Percentiles rank a stretch among this genome's conserved stretches.
phyloP scores from a whole-genome alignment of 1,140 invertebrate species.

The Chrysoperla carnea region DNA sequence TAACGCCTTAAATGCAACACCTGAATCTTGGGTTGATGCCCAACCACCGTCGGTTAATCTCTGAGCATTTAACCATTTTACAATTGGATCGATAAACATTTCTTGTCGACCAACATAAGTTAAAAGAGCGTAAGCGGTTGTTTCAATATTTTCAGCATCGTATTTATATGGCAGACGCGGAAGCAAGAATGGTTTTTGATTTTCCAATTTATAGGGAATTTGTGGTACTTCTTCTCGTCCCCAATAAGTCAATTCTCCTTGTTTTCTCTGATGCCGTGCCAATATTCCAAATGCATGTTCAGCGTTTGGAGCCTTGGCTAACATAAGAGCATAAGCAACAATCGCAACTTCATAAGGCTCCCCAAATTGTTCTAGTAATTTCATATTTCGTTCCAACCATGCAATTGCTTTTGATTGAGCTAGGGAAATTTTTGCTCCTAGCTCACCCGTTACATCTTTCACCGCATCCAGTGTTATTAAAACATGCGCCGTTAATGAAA shows the following conservation, averaged over 20 bases:
- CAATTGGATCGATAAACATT: constrained; percentile 62
- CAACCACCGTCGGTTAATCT: constrained; percentile 82
- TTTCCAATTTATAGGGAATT: constrained; percentile 69
- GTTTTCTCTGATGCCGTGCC: constrained; percentile 36
- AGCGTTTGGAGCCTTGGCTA: constrained; percentile 57
- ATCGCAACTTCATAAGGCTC: constrained; percentile 73
- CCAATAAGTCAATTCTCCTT: constrained; percentile 74
- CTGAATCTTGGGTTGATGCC: constrained; percentile 87
- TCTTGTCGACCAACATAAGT: constrained; percentile 74
- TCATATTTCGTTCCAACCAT: constrained; percentile 74
- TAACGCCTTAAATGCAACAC: constrained; percentile 73
- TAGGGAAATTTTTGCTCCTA: constrained; percentile 50
- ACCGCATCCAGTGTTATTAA: constrained; percentile 67
- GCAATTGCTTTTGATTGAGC: constrained; percentile 49
- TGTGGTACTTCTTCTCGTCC: constrained; percentile 55
- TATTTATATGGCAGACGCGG: constrained; percentile 73
- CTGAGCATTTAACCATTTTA: constrained; percentile 86
- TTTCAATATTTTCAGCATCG: constrained; percentile 82
- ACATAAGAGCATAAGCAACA: constrained; percentile 69
- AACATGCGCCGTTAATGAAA: constrained; percentile 77
- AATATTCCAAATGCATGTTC: constrained; percentile 68
- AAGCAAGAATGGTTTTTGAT: constrained; percentile 77
- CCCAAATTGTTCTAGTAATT: constrained; percentile 46
- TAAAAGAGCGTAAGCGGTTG: constrained; percentile 82
- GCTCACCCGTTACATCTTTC: constrained; percentile 54